Conservation (phyloP, 2,888 invertebrate genomes). For the Augochlorella aurata region DNA sequence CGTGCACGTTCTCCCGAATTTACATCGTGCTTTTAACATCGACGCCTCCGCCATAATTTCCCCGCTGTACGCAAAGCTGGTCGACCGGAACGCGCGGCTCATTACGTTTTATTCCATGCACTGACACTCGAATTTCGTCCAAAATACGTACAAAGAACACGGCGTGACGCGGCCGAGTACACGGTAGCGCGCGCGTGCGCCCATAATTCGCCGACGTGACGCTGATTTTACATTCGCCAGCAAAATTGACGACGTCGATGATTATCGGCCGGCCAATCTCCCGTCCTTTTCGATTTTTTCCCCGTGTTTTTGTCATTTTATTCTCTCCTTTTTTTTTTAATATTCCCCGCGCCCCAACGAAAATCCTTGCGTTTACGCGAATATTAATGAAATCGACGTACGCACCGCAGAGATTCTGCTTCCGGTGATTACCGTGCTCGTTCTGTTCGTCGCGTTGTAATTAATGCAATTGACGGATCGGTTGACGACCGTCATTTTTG, state of each 20-base stretch:
- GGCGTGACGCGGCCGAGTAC: constrained; percentile 22
- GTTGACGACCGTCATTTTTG: not conserved
- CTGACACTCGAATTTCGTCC: constrained; percentile 64
- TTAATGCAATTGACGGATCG: constrained; percentile 31
- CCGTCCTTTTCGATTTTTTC: constrained; percentile 25
- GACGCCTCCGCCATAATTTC: constrained; percentile 64
- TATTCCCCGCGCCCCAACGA: not conserved
- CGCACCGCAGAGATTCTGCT: not conserved
- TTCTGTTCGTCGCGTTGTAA: constrained; percentile 9
- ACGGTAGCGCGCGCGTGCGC: not conserved
- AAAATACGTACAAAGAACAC: constrained; percentile 65
- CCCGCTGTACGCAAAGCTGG: constrained; percentile 52
- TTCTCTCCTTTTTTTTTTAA: constrained; percentile 3
- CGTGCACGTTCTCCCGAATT: constrained; percentile 56
- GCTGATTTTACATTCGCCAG: constrained; percentile 60
- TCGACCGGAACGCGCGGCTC: constrained; percentile 64
- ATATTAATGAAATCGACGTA: constrained; percentile 38
- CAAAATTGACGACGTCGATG: constrained; percentile 58
- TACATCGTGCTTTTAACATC: constrained; percentile 71
- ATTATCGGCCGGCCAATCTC: constrained; percentile 55
- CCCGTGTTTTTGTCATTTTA: not conserved
- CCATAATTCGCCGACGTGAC: constrained; percentile 60
- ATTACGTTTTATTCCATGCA: constrained; percentile 61
- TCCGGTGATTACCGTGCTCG: constrained; percentile 21
- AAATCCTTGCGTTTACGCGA: constrained; percentile 34